Base-by-base conservation (phyloP, 2,797 vertebrate genomes). In the Hydrophis major region DNA sequence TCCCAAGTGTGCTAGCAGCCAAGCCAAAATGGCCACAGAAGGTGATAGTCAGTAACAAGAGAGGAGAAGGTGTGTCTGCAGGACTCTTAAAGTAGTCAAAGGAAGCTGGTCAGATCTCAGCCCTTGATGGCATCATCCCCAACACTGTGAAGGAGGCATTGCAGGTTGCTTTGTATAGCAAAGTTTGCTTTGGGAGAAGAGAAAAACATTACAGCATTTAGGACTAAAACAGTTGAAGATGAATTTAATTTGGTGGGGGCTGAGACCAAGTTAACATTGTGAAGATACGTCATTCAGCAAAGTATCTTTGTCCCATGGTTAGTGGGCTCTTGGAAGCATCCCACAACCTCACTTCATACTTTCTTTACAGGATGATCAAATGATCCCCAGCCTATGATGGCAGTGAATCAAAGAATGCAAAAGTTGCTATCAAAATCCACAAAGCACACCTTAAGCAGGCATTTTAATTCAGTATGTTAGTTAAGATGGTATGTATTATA, bases 391-490 rank as follows among this genome's bases (percentile, higher is more conserved):
- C 89, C 92, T 93, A 59, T 59, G 61, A 93, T 47, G 91, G 90
- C 66, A 0, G 87, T 93, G 92, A 90, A 91, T 50, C 88, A 90
- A 90, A 63, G 22, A n/a, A 90, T 88, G 90, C 59, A 94, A 88
- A 94, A 94, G 97, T 96, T 97, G 97, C 96, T 96, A 91, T 47
- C 93, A 20, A 18, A 94, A 92, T 92, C 93, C 95, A 60, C 74
- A 32, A 93, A 91, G 94, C 94, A 94, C 94, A 93, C 95, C 93
- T 89, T 94, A 63, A 78, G 63, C 63, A 83, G 86, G 88, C 27
- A 5, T 88, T 50, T 53, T 86, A 74, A 57, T 55, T 47, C 2
- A 37, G 66, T 55, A 42, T 7, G 69, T 42, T 86, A 92, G 91
- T 42, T 61, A 50, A 91, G 56, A 88, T 42, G 14, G 50, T 63